Percentiles rank a stretch among this genome's conserved stretches.
Conservation (phyloP, 2,113 vertebrate species). For the Hippocampus guttulatus region DNA sequence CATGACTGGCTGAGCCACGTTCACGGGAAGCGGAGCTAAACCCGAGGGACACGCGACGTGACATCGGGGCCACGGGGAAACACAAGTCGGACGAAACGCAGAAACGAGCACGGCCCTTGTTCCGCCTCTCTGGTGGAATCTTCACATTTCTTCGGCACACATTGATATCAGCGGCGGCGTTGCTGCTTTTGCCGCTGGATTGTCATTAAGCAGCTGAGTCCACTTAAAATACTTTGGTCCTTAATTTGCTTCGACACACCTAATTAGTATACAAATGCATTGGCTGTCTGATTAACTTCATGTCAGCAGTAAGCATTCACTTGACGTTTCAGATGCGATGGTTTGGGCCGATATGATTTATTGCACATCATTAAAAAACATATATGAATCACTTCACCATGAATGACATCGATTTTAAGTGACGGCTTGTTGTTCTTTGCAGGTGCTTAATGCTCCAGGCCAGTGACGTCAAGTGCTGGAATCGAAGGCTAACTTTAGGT, state of each 20-base stretch:
- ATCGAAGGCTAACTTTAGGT: neutral
- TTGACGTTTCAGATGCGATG: neutral
- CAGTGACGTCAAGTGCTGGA: too few relatives aligned
- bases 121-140: conserved; percentile 10
- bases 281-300: neutral
- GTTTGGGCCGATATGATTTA: neutral
- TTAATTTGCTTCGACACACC: neutral
- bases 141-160: conserved; percentile 1
- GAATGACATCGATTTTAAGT: too few relatives aligned
- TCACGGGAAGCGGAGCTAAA: conserved; percentile 46
- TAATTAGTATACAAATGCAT: neutral
- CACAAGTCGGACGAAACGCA: conserved; percentile 39
- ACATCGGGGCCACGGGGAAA: conserved; percentile 36
- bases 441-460: too few relatives aligned
- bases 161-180: neutral
- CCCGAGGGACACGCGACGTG: conserved; percentile 37
- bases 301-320: neutral
- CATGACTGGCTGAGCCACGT: conserved; percentile 55
- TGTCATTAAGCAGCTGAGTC: too few relatives aligned
- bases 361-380: too few relatives aligned
- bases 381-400: too few relatives aligned
- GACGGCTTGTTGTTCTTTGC: too few relatives aligned
- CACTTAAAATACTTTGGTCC: neutral
- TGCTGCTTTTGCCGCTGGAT: neutral
- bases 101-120: conserved; percentile 39